Evolutionary conservation across 2,888 invertebrate species (phyloP).

Genomic region (Amblyjoppa fuscipennis): DNA sequence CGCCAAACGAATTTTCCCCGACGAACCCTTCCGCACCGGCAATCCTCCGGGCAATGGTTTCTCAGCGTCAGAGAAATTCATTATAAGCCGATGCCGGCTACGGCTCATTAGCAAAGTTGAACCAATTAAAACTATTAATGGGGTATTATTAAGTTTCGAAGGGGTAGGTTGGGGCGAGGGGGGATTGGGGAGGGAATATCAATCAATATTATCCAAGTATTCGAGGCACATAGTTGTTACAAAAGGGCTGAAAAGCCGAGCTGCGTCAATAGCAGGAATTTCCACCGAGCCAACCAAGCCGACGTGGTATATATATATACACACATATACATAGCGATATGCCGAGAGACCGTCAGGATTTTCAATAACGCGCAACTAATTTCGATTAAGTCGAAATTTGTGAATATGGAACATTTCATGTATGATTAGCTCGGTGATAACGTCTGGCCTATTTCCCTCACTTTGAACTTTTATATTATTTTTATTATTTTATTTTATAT

Average conservation of each 20-base stretch:
- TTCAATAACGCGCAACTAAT: neutral
- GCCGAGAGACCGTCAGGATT: neutral
- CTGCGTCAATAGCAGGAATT: neutral
- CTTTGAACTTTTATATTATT: too few species aligned
- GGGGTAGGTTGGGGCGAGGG: neutral
- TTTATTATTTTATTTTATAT: neutral
- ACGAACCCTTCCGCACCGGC: constrained; percentile 12
- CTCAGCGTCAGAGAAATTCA: constrained; percentile 5
- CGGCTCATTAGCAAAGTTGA: constrained; percentile 43
- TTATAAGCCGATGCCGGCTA: neutral
- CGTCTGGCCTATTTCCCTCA: too few species aligned
- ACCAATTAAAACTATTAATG: constrained; percentile 56
- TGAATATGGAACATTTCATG: too few species aligned
- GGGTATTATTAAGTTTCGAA: constrained; percentile 35
- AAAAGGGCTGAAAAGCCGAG: neutral
- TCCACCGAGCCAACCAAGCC: neutral
- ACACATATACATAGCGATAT: neutral
- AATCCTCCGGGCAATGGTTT: constrained; percentile 17
- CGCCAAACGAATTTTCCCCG: constrained; percentile 31
- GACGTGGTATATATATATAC: neutral
- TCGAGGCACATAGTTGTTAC: neutral
- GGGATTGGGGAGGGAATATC: neutral
- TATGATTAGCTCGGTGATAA: neutral
- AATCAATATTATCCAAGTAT: constrained; percentile 6
- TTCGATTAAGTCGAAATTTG: neutral